Evolutionary conservation across 2,113 vertebrate genomes (phyloP).

Genomic region (Nothocercus julius): DNA sequence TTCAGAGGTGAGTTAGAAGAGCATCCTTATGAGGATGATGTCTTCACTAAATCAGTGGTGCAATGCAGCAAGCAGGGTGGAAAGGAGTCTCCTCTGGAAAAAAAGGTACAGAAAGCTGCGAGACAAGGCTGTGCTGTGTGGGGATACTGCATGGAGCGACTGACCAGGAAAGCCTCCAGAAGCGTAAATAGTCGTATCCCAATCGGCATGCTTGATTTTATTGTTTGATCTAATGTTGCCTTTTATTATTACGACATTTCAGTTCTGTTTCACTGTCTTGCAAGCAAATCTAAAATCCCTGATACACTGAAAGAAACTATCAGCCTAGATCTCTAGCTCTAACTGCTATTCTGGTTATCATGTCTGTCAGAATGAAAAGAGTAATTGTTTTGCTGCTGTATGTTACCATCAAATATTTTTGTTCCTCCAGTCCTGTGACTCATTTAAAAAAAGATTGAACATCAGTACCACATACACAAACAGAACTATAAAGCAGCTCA

Average conservation of each 20-base stretch:
- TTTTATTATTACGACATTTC: constrained; percentile 55
- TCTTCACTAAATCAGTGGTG: constrained; percentile 81
- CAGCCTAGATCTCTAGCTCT: constrained; percentile 44
- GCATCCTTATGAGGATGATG: constrained; percentile 78
- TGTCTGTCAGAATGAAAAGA: constrained; percentile 51
- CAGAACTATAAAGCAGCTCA: constrained; percentile 51
- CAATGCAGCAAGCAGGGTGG: constrained; percentile 81
- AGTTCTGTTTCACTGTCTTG: constrained; percentile 41
- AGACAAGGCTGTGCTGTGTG: constrained; percentile 29
- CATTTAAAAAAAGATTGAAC: constrained; percentile 59
- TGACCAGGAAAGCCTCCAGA: constrained; percentile 1
- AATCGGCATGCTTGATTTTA: constrained; percentile 5
- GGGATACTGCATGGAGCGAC: constrained; percentile 26
- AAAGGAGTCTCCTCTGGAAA: constrained; percentile 72
- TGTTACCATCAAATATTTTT: constrained; percentile 66
- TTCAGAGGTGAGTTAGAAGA: constrained; percentile 76
- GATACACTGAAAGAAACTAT: background rate
- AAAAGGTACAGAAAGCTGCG: constrained; percentile 69
- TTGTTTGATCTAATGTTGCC: constrained; percentile 18
- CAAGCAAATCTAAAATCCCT: constrained; percentile 38
- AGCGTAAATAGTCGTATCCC: constrained; percentile 16
- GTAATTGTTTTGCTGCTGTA: constrained; percentile 65
- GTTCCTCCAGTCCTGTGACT: constrained; percentile 56
- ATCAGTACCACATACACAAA: constrained; percentile 44
- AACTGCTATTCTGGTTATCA: constrained; percentile 47